Percentiles rank a stretch among this genome's conserved stretches.
These are phyloP conservation scores for Saimiri boliviensis DNA, from an alignment of 2,113 vertebrate species.

Conservation along the genomic window DNA sequence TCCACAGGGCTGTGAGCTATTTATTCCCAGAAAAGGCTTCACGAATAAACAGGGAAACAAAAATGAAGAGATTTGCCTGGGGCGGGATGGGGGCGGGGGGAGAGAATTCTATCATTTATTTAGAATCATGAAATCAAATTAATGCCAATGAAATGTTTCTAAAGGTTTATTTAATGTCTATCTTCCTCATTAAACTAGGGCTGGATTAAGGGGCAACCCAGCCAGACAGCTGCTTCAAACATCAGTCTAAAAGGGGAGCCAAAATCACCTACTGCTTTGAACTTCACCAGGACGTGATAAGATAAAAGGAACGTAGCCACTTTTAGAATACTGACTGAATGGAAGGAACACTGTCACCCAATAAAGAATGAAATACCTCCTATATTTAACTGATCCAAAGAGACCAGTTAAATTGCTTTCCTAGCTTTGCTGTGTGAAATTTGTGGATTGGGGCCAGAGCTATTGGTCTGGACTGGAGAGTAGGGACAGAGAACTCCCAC, in stretches of 20 bases:
- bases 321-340: not conserved
- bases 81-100: no score
- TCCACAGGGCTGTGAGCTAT: rapidly evolving
- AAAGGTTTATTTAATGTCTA: not conserved
- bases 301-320: not conserved
- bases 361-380: not conserved
- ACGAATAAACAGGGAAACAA: not conserved
- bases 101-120: not conserved
- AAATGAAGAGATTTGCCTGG: not conserved
- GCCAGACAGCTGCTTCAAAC: not conserved
- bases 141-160: not conserved
- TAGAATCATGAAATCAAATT: not conserved
- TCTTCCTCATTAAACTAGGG: not conserved
- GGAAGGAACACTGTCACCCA: not conserved
- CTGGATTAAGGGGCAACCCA: not conserved
- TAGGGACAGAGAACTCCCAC: not conserved
- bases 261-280: not conserved
- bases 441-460: not conserved
- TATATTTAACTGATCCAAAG: not conserved
- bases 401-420: not conserved
- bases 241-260: not conserved
- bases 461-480: not conserved
- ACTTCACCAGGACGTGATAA: not conserved
- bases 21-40: not conserved
- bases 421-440: not conserved